Evolutionary conservation across 2,113 vertebrate genomes (phyloP), one percentile per base, ranked within the genome.

Genomic region (Meleagris gallopavo): DNA sequence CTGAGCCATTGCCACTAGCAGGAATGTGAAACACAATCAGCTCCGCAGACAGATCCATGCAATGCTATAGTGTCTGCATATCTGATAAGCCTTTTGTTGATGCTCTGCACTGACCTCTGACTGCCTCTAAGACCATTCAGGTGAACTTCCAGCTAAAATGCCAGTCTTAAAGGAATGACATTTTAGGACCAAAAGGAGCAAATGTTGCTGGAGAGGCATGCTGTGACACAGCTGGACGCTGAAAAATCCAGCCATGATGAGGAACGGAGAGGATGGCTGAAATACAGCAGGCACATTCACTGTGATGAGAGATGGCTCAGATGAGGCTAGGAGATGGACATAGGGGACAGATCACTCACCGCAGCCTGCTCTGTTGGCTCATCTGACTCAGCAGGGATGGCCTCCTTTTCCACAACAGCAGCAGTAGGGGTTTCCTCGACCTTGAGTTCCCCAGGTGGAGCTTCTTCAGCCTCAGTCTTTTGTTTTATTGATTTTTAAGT

Each of bases 381-480:
- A 3, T 58, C 96, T 64, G 95, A 93, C 66, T 81, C 86, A 60
- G 92, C 75, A 93, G 96, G 84, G 69, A 83, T 0, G 9, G 88
- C 88, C 32, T 97, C 97, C 29, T 90, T 86, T 80, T 95, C 79
- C 34, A 5, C 18, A 46, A 9, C 54, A 48, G 69, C 91, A 50
- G 89, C 67, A 8, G 95, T 94, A 69, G 95, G 60, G 20, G 32
- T 64, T 95, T 98, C 98, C 81, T 98, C 97, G 4, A 38, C 71
- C 86, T 97, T 96, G 15, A 83, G 76, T 83, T 97, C 97, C 34
- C 96, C 83, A 45, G 97, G 67, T 40, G 92, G 93, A 93, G 96
- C 93, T 96, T 98, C 98, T 91, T 98, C 98, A 79, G 95, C 89
- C 79, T 98, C 97, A 92, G 97, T 76, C 98, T 98, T 98, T 80